Evolutionary conservation across 2,113 vertebrate genomes (phyloP).

Genomic region (Pristiophorus japonicus): DNA sequence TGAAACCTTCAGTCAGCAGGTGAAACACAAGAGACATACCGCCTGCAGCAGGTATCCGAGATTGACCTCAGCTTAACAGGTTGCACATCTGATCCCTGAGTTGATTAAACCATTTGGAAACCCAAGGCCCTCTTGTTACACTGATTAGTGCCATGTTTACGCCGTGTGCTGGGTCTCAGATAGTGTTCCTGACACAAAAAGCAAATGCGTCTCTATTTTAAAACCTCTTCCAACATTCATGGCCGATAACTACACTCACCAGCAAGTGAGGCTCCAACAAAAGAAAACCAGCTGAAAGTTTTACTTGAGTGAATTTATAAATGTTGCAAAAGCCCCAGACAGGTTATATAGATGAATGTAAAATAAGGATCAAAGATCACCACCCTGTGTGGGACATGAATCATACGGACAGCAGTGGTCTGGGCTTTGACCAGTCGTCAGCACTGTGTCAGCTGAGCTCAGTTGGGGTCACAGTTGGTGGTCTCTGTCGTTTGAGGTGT

Average conservation of each 20-base stretch:
- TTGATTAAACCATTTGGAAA: slow-evolving; percentile 27
- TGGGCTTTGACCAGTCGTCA: not conserved
- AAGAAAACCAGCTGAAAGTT: not conserved
- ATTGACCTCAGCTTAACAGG: not conserved
- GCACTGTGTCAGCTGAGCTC: not conserved
- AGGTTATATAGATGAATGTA: not conserved
- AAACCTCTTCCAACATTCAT: not conserved
- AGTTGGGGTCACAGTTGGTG: too few relatives aligned
- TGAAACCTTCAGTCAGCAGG: not conserved
- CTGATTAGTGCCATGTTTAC: not conserved
- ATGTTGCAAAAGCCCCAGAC: too few relatives aligned
- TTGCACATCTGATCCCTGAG: not conserved
- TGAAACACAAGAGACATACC: not conserved
- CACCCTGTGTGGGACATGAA: not conserved
- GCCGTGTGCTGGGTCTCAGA: too few relatives aligned
- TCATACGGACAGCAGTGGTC: not conserved
- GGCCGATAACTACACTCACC: not conserved
- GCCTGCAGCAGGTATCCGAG: not conserved
- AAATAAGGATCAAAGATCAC: not conserved
- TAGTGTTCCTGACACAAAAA: not conserved
- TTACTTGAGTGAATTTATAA: not conserved
- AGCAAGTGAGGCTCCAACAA: not conserved
- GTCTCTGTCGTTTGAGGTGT: too few relatives aligned
- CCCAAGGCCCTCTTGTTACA: not conserved
- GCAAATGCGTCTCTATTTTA: not conserved